Percentiles rank a stretch among this genome's conserved stretches.
These are phyloP conservation scores for Leptinotarsa juncta DNA, from an alignment of 2,888 invertebrate species.

Conservation along the genomic window DNA sequence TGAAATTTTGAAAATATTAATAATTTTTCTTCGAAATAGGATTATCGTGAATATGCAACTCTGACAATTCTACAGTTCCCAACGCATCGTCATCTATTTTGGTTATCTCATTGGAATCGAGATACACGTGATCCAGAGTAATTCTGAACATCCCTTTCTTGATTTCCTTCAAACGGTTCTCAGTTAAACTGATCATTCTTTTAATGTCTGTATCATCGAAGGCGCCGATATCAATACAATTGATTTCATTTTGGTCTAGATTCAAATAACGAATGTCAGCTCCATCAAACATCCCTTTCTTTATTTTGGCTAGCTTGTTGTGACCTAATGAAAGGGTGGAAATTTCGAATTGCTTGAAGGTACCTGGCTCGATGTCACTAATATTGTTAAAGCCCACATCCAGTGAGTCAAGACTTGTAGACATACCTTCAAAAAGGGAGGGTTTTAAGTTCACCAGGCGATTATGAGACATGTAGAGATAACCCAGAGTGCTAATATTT, in stretches of 20 bases:
- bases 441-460: conserved; percentile 6
- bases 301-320: conserved; percentile 8
- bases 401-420: background rate
- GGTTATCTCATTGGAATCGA: background rate
- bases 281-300: conserved; percentile 13
- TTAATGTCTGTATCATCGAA: background rate
- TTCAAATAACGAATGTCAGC: background rate
- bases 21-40: too few species aligned
- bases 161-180: conserved; percentile 10
- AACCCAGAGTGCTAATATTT: background rate
- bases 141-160: background rate
- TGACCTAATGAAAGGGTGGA: background rate
- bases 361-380: background rate
- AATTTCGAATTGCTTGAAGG: background rate
- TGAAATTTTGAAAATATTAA: too few species aligned
- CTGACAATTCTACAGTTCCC: background rate
- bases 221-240: conserved; percentile 17
- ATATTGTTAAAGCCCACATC: background rate
- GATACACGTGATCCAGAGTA: background rate
- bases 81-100: background rate
- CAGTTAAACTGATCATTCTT: conserved; percentile 1
- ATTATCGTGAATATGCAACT: too few species aligned
- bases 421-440: conserved; percentile 3
- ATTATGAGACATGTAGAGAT: conserved; percentile 13
- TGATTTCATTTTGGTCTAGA: conserved; percentile 10